Percentiles rank a stretch among this genome's conserved stretches.
Conservation (phyloP, 2,888 invertebrate genomes). For the Uropetala carovei region DNA sequence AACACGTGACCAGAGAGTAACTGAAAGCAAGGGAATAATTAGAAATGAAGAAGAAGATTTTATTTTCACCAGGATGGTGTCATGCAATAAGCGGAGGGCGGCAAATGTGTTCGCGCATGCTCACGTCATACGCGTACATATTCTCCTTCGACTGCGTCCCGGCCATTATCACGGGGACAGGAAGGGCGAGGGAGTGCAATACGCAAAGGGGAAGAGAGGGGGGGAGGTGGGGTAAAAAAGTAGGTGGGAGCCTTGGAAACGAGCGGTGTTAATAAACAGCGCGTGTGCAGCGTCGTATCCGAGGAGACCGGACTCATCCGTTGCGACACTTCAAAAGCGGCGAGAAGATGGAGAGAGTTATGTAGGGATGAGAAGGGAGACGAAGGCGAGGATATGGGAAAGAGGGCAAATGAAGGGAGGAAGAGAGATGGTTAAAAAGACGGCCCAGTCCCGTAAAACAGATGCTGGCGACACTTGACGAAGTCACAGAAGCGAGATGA, state of each 20-base stretch:
- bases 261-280: background rate
- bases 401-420: background rate
- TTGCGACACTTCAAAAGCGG: background rate
- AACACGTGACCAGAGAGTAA: too few species aligned
- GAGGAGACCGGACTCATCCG: background rate
- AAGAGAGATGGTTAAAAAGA: too few species aligned
- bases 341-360: background rate
- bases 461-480: background rate
- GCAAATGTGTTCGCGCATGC: background rate
- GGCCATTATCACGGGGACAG: background rate
- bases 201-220: too few species aligned
- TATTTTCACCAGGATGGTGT: background rate
- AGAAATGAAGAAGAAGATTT: background rate
- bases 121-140: background rate
- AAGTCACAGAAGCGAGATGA: too few species aligned
- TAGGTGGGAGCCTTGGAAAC: too few species aligned
- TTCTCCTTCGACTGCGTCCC: background rate
- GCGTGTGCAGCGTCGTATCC: background rate
- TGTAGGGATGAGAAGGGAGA: background rate
- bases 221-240: too few species aligned
- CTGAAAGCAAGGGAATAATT: too few species aligned
- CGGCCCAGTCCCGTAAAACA: too few species aligned
- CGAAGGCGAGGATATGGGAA: background rate
- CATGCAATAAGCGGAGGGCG: background rate
- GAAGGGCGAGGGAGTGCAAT: background rate